Base-by-base conservation (phyloP, 2,113 vertebrate species). In the Bufo gargarizans region DNA sequence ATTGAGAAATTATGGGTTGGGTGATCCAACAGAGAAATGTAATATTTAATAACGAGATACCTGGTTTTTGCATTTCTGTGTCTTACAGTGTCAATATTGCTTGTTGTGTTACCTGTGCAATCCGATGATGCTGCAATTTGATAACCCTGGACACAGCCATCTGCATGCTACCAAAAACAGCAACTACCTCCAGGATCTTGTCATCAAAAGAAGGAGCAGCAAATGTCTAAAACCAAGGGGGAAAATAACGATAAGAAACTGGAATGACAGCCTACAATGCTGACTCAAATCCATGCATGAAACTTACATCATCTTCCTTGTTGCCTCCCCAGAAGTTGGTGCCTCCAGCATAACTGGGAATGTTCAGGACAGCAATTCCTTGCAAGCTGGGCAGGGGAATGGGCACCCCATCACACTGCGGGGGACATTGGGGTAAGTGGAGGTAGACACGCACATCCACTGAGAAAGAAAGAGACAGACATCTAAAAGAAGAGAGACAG, bases 151-250 rank as follows among this genome's bases (percentile, higher is more conserved):
- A 99, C 63, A 99, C 97, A 0, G 98, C 98, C 98, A 99, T 99
- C 94, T 99, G 98, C 97, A 99, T 99, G 91, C 98, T 98, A 84
- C 98, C 98, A 9, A 99, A 99, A 89, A 99, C 98, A 0, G 98
- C 98, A 0, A 99, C 98, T 87, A 99, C 98, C 93, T 99, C 98
- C 93, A 99, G 90, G 82, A 99, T 96, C 95, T 99, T 99, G 84
- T 99, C 98, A 8, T 99, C 98, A 0, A 99, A 99, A 0, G 98
- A 99, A 0, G 98, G 98, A 1, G 98, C 98, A 7, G 97, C 93
- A 90, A 99, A 99, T 0, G 96, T 99, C 98, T 99, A 89, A 82
- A 90, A 89, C 20, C 89, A 89, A 0, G 0, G 1, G 43, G 4
- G 74, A 53, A 53, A 65, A 67, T 65, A 19, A n/a, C 59, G 71